Evolutionary conservation across 2,797 vertebrate genomes (phyloP), one percentile per base, ranked within the genome.

Genomic region (Prionace glauca): DNA sequence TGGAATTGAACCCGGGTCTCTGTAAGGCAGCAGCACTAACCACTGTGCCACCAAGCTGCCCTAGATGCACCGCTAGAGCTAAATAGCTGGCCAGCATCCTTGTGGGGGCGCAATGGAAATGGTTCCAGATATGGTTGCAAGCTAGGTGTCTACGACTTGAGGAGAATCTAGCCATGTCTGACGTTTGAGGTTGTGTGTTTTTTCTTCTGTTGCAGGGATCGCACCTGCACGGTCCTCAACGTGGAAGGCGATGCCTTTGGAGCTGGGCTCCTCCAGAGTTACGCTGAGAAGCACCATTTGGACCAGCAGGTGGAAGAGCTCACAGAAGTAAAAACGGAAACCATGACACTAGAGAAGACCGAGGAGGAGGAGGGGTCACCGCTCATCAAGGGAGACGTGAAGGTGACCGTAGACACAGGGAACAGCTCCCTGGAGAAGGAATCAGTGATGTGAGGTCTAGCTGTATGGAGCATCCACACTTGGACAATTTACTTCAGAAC

Each of bases 161-260:
- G 79, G 71, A 26, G 1, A 26, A 10, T 72, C 71, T 29, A 41
- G 16, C 36, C 79, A 79, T 12, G 32, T 3, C 32, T 79, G 77
- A n/a, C 8, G 26, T 56, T 18, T 45, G 18, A 1, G 8, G 18
- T 16, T 12, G 22, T 12, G 22, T 50, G 8, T 56, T 88, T 12
- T 88, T 11, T 16, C 1, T 29, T 26, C 56, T 2, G n/a, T 72
- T 96, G 36, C 95, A 99, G 98, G 10, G 99, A 99, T 96, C 98
- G 99, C 24, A 98, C 98, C 26, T 99, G 99, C 96, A 99, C 99
- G 0, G 93, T 99, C 69, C 96, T 99, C 96, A 99, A 99, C 0
- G 98, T 99, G 94, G 98, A 99, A 96, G 98, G 99, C 0, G 99
- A 99, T 0, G 98, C 98, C 0, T 98, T 98, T 0, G 98, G 98